Conservation (phyloP, 2,797 vertebrate genomes). For the Menidia menidia region DNA sequence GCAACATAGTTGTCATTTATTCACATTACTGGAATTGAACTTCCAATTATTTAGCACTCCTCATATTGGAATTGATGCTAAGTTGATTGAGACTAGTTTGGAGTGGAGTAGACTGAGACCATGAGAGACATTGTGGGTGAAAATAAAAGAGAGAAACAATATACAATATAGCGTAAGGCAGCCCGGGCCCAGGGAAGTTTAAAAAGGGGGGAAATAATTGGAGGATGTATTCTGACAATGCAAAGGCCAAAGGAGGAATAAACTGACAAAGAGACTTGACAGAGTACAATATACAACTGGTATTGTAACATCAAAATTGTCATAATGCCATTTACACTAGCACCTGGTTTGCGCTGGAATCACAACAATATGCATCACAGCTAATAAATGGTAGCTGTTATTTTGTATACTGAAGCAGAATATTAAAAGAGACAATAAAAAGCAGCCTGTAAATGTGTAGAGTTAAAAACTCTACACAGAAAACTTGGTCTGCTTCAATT, state of each 20-base stretch:
- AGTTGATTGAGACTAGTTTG: constrained; percentile 22
- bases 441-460: no score
- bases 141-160: constrained; percentile 23
- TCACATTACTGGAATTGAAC: constrained; percentile 30
- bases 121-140: constrained; percentile 1
- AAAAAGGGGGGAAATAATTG: constrained; percentile 71
- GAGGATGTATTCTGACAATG: constrained; percentile 53
- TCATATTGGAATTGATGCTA: constrained; percentile 15
- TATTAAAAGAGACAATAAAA: no score
- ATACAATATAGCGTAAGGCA: constrained; percentile 9
- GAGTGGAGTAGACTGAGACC: constrained; percentile 2
- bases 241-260: constrained; percentile 43
- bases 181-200: constrained; percentile 41
- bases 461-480: no score
- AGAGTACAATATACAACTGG: constrained; percentile 39
- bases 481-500: neutral
- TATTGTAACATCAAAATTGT: no score
- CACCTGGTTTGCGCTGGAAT: no score
- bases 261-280: constrained; percentile 42
- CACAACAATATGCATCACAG: no score
- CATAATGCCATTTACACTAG: no score
- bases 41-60: constrained; percentile 25
- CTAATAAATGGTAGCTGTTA: no score
- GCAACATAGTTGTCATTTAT: constrained; percentile 15
- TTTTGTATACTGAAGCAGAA: no score